phyloP scores from a whole-genome alignment of 2,888 invertebrate species.

The Cantharis flavilabris region DNA sequence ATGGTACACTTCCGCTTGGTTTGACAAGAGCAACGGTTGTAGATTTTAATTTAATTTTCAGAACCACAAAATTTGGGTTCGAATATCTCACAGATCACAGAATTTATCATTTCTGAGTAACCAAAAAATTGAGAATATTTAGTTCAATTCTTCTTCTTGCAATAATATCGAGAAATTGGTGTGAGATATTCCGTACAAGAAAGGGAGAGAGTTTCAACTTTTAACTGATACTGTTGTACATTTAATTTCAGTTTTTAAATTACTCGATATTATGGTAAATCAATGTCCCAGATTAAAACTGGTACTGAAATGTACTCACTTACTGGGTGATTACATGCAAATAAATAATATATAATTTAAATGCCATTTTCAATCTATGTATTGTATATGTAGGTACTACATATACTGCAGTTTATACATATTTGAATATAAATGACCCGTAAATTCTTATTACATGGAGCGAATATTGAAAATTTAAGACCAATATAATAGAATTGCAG shows the following conservation, averaged over 20 bases:
- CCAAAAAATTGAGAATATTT: too few species aligned
- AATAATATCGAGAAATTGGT: not conserved
- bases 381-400: too few species aligned
- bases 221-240: not conserved
- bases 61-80: too few species aligned
- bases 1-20: too few species aligned
- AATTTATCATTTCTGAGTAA: too few species aligned
- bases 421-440: not conserved
- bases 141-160: not conserved
- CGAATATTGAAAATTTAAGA: not conserved
- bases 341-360: not conserved
- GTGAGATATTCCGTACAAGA: not conserved
- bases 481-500: not conserved
- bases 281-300: not conserved
- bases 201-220: not conserved
- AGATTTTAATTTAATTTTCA: too few species aligned
- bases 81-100: too few species aligned
- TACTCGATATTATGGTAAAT: not conserved
- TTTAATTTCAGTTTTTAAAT: not conserved
- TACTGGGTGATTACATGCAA: not conserved
- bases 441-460: not conserved
- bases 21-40: too few species aligned
- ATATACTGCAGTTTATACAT: not conserved
- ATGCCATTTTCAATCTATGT: not conserved
- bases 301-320: not conserved